Evolutionary conservation across 2,113 vertebrate genomes (phyloP), one percentile per base, ranked within the genome.

Genomic region (Eclectus roratus): DNA sequence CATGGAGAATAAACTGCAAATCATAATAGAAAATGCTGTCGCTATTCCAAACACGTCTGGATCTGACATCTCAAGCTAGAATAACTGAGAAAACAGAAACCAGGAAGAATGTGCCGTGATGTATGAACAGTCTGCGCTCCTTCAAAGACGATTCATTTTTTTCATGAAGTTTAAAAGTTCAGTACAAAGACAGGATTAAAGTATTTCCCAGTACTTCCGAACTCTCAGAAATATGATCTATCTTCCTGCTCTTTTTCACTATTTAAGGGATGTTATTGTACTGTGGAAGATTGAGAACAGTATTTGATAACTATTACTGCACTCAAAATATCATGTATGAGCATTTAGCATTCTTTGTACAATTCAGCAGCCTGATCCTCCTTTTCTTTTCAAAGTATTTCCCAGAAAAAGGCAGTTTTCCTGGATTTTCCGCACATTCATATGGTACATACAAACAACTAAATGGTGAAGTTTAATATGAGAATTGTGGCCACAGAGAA

Each of bases 31-130:
- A 96, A 84, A 74, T 41, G 20, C 13, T 41, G 18, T 69, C 49
- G 76, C 72, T 79, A 91, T 83, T 83, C 77, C 52, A 44, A 81
- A 68, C 70, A 21, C 46, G 56, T 65, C 55, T 27, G 7, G 61
- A 85, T 47, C 10, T 89, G 65, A 33, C 47, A 87, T 50, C 47
- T 80, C 37, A 61, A 81, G 37, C 20, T 33, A 55, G 33, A 91
- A 66, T 70, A 91, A 93, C 6, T 86, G 71, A 60, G 81, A 78
- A 92, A 92, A 93, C 25, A 73, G 65, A 93, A 90, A 83, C 33
- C 46, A 89, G 55, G 25, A 66, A 90, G 47, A 78, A 78, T 50
- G 65, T 86, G 31, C 52, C 65, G 27, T 85, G 39, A 79, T 87
- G 52, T 79, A 79, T 43, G 60, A 86, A 70, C 43, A 80, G 43